Base-by-base conservation (phyloP, 92 coral and sea anemone genomes). In the Umimayanthus kanabou region DNA sequence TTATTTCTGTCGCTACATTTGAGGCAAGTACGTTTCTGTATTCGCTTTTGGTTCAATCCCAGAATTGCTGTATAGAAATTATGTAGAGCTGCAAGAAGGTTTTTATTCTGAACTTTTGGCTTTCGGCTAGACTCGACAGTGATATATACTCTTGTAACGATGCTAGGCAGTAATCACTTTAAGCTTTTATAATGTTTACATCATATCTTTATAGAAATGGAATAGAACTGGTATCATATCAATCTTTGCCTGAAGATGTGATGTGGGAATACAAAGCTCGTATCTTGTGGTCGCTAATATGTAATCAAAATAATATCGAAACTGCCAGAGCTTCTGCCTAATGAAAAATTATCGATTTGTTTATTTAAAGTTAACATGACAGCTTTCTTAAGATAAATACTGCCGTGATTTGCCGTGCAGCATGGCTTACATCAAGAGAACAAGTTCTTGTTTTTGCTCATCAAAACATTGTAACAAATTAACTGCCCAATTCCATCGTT, bases 1-100 rank as follows among this genome's bases (percentile, higher is more conserved):
- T 61, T 37, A 4, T n/a, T 64, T 81, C 85, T 81, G 85, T 61
- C 73, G 73, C 71, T 61, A 30, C 39, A 33, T 57, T 57, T 80
- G 37, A 81, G 85, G 85, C 75, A 81, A 81, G 75, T 64, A 23
- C 50, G 26, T 13, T 16, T 18, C 2, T 81, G 26, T 6, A 15
- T 28, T 80, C 69, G n/a, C 82, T 79, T 79, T 79, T 28, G 40
- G 4, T 39, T 29, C 13, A 15, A 37, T 29, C 4, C 25, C 69
- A 29, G 28, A 30, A 80, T 53, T 33, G 5, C 45, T 6, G n/a
- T 79, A 28, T 23, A 28, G 26, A 61, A 61, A 5, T 20, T 18
- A 33, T 73, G 43, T 73, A 61, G 25, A 61, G 69, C 69, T 23
- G n/a, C 69, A 61, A 61, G 26, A 61, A 61, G 26, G 69, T 61